These are phyloP conservation scores for Peromyscus melanophrys DNA, from an alignment of 2,797 vertebrate genomes.

Conservation along the genomic window DNA sequence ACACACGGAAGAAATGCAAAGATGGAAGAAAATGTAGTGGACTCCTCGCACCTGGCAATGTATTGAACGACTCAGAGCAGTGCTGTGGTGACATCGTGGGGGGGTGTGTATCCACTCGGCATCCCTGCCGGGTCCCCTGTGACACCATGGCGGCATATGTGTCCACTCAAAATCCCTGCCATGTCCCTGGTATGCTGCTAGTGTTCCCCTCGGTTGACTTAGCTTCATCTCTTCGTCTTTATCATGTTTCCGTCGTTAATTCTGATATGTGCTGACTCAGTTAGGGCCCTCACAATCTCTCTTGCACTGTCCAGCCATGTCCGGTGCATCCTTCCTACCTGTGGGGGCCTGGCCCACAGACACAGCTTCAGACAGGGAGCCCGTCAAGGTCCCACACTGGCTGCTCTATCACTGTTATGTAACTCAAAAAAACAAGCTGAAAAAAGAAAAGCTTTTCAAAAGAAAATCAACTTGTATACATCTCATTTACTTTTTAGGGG, in stretches of 20 bases:
- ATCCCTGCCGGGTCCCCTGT: background rate
- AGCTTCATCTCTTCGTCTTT: background rate
- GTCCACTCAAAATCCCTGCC: background rate
- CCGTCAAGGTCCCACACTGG: background rate
- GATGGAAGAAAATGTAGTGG: background rate
- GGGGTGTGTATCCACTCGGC: background rate
- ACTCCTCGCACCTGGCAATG: background rate
- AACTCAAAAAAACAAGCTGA: conserved; percentile 6
- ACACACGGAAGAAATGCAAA: conserved; percentile 2
- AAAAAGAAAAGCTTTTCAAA: background rate
- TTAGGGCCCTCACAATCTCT: background rate
- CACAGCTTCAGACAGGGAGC: background rate
- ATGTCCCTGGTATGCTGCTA: background rate
- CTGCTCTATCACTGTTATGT: background rate
- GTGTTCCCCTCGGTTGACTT: background rate
- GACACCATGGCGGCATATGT: background rate
- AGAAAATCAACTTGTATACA: background rate
- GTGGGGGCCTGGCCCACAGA: background rate
- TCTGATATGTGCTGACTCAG: background rate
- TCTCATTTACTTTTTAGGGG: background rate
- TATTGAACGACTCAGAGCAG: background rate
- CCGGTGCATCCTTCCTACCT: background rate
- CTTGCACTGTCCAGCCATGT: background rate
- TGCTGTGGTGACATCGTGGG: background rate
- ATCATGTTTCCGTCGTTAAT: background rate